Evolutionary conservation across 2,113 vertebrate genomes (phyloP), one percentile per base, ranked within the genome.

Genomic region (Octodon degus): DNA sequence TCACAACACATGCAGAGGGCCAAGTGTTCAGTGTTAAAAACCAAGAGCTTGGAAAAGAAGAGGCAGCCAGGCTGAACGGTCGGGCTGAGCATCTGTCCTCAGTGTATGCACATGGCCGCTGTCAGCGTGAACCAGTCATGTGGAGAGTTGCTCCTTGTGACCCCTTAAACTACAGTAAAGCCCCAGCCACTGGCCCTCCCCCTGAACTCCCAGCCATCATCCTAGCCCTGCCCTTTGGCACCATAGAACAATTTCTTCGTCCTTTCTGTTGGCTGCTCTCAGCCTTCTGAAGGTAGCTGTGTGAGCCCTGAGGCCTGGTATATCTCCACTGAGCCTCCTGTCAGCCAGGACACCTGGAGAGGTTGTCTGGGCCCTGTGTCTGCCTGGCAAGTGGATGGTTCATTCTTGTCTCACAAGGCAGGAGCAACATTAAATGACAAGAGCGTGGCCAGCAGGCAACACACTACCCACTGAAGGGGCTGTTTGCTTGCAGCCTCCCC

Each of bases 31-130:
- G 32, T 43, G 6, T 80, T 88, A 70, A 96, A 94, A 62, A 90
- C 88, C 30, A 34, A 37, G 65, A 88, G 58, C 62, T 89, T 90
- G n/a, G 80, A 40, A 77, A 91, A 63, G 87, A 89, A 89, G 86
- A 93, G 40, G 86, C 32, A 32, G 68, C 84, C 6, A 7, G 37
- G 37, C 27, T 13, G 19, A 55, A 67, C 60, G 11, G 0, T 60
- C 19, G 12, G 37, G 47, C 37, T 50, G 19, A 22, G 58, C 80
- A 13, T 91, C 24, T 47, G 37, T 83, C 62, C 62, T 68, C 37
- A 43, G 50, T 53, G n/a, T 19, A 60, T 81, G 16, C n/a, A 87
- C 16, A 17, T 27, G 6, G 60, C 43, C 16, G 53, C 25, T 32
- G 86, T 22, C 27, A 9, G 32, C 12, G 30, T 1, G 12, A 34